phyloP scores from a whole-genome alignment of 1,140 invertebrate species.

The Scaptodrosophila lebanonensis region DNA sequence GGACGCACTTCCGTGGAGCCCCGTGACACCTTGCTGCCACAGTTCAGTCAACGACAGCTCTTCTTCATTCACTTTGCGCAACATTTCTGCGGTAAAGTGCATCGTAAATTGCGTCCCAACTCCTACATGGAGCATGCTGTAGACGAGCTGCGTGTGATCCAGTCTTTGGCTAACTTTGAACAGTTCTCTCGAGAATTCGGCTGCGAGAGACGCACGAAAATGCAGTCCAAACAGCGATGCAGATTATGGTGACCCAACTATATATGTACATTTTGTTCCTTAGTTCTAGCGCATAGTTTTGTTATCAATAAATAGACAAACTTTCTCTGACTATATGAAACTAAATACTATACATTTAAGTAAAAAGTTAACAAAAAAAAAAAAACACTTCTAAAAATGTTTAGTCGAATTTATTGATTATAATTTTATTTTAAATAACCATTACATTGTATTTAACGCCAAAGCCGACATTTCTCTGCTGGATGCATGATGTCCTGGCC shows the following conservation, averaged over 20 bases:
- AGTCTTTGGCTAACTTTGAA: constrained; percentile 88
- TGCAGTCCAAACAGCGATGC: constrained; percentile 91
- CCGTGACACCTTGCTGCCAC: constrained; percentile 76
- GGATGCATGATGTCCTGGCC: constrained; percentile 24
- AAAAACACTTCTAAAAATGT: background rate
- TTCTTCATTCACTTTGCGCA: constrained; percentile 92
- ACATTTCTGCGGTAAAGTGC: constrained; percentile 91
- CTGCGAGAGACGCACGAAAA: constrained; percentile 84
- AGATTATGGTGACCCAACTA: constrained; percentile 91
- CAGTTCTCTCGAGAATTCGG: constrained; percentile 87
- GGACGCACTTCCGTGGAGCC: constrained; percentile 31
- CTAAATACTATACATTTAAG: background rate
- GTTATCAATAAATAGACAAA: background rate
- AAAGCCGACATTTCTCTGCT: constrained; percentile 39
- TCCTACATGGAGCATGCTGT: constrained; percentile 87
- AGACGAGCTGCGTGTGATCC: constrained; percentile 86
- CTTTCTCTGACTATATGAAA: no score
- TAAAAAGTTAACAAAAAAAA: background rate
- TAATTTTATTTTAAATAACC: background rate
- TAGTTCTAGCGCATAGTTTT: background rate
- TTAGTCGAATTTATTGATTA: constrained; percentile 2
- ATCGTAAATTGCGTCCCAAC: constrained; percentile 86
- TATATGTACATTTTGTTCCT: no score
- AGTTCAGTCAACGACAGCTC: constrained; percentile 84
- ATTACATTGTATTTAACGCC: constrained; percentile 24